These are phyloP conservation scores for Eulemur albifrons DNA, from an alignment of 2,797 vertebrate genomes.

Conservation along the genomic window DNA sequence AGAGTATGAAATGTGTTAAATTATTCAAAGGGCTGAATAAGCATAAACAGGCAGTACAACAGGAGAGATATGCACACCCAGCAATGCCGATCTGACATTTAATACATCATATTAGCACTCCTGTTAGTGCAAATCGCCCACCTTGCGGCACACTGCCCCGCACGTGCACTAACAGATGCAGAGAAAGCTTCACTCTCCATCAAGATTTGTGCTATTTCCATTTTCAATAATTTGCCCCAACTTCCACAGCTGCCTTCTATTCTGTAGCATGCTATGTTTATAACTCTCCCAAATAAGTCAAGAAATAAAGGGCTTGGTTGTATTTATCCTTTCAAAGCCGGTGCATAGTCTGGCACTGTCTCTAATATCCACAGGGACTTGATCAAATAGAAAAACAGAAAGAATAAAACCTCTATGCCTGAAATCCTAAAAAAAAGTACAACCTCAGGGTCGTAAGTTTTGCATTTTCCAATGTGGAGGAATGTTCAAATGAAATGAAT, in stretches of 20 bases:
- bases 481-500: not conserved
- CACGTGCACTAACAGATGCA: conserved; percentile 27
- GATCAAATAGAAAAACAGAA: not conserved
- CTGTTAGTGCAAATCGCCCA: conserved; percentile 79
- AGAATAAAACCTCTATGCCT: not conserved
- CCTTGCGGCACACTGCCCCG: conserved; percentile 70
- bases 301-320: not conserved
- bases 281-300: not conserved
- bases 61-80: conserved; percentile 89
- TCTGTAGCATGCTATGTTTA: not conserved
- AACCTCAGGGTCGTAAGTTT: not conserved
- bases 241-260: not conserved
- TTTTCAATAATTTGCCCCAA: not conserved
- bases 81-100: conserved; percentile 91
- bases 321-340: not conserved
- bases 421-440: not conserved
- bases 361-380: not conserved
- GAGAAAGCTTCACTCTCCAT: conserved; percentile 17
- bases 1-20: conserved; percentile 93
- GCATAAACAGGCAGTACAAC: conserved; percentile 91
- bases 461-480: not conserved
- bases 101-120: conserved; percentile 92
- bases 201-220: conserved; percentile 35
- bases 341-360: too few relatives aligned
- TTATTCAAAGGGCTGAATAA: conserved; percentile 97